Evolutionary conservation across 2,888 invertebrate species (phyloP).

Genomic region (Conops quadrifasciatus): DNA sequence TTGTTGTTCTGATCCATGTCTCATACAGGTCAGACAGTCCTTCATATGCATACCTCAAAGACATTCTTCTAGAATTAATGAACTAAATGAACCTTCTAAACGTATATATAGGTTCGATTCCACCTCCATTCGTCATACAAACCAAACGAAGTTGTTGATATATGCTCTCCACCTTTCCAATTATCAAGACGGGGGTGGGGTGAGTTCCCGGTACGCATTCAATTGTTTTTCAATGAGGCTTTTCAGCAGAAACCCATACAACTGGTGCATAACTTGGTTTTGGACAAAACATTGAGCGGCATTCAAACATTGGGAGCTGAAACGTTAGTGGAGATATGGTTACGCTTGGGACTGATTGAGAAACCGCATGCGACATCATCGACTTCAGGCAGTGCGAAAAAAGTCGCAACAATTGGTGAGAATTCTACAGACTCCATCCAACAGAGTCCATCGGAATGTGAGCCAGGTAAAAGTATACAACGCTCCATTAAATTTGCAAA

Average conservation of each 20-base stretch:
- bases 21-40: too few species aligned
- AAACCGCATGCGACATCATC: too few species aligned
- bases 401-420: neutral
- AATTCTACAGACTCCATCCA: too few species aligned
- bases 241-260: constrained; percentile 79
- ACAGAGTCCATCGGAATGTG: too few species aligned
- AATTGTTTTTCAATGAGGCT: constrained; percentile 78
- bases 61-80: neutral
- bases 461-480: too few species aligned
- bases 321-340: constrained; percentile 79
- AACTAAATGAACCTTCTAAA: neutral
- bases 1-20: too few species aligned
- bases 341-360: constrained; percentile 63
- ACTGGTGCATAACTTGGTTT: constrained; percentile 79
- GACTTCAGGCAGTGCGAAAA: too few species aligned
- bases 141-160: constrained; percentile 84
- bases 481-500: too few species aligned
- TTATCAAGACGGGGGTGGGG: constrained; percentile 90
- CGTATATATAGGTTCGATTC: constrained; percentile 67
- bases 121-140: constrained; percentile 86
- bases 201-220: constrained; percentile 85
- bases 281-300: constrained; percentile 85
- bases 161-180: constrained; percentile 84
- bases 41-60: too few species aligned
- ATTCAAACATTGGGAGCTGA: constrained; percentile 86